Conservation (phyloP, 2,797 vertebrate genomes). For the Myoxocephalus aenaeus region DNA sequence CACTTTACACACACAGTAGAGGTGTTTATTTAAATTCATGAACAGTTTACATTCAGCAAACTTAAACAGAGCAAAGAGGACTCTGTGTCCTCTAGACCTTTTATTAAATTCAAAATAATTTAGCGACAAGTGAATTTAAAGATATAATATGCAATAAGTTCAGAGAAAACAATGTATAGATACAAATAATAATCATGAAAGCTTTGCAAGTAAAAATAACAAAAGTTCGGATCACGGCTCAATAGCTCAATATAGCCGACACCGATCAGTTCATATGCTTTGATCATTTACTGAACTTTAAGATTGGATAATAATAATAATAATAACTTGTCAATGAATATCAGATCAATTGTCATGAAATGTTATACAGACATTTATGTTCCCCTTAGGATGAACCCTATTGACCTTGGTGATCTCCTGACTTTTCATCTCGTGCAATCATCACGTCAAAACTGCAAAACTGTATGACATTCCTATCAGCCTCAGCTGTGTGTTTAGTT, state of each 20-base stretch:
- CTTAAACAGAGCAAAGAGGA: slow-evolving; percentile 3
- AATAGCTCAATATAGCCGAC: too few species aligned
- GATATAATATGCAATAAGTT: neutral
- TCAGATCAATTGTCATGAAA: neutral
- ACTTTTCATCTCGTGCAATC: too few species aligned
- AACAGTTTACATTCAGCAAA: slow-evolving; percentile 1
- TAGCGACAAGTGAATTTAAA: neutral
- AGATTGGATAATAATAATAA: too few species aligned
- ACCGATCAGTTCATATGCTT: too few species aligned
- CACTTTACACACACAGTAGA: neutral
- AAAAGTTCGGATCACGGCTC: too few species aligned
- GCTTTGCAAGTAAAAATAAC: neutral
- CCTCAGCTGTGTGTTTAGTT: neutral
- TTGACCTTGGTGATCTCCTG: neutral
- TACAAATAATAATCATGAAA: neutral
- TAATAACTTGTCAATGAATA: neutral
- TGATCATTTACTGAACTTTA: too few species aligned
- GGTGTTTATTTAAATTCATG: slow-evolving; percentile 20
- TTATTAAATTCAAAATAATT: neutral
- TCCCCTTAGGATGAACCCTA: neutral
- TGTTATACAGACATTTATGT: neutral
- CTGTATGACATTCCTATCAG: neutral
- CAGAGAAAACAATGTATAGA: neutral
- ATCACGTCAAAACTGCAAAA: neutral
- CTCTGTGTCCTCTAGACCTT: neutral